Conservation (phyloP, 2,888 invertebrate species). For the Nymphalis polychloros region DNA sequence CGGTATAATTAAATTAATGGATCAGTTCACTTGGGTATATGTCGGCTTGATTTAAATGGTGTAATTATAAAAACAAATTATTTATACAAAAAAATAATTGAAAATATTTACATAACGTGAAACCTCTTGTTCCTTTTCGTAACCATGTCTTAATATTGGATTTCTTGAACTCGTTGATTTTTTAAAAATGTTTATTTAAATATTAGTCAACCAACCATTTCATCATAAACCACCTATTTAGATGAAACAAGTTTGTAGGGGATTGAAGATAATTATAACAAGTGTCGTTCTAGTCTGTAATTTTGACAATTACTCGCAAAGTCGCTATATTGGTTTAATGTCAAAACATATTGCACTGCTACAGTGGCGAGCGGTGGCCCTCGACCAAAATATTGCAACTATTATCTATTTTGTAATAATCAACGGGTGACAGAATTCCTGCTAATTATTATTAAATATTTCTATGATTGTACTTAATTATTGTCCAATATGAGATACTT, state of each 20-base stretch:
- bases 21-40: neutral
- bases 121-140: neutral
- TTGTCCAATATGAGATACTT: neutral
- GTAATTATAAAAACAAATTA: neutral
- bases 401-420: conserved; percentile 1
- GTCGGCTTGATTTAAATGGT: neutral
- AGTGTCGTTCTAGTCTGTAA: conserved; percentile 9
- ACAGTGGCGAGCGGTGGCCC: conserved; percentile 24
- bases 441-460: neutral
- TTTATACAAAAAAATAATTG: neutral
- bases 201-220: too few relatives aligned
- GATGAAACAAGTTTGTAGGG: neutral
- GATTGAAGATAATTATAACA: neutral
- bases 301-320: conserved; percentile 25
- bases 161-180: neutral
- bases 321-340: conserved; percentile 24
- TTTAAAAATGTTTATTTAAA: too few relatives aligned
- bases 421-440: neutral
- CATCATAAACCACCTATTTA: neutral
- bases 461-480: neutral
- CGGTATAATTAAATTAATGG: conserved; percentile 20
- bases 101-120: neutral
- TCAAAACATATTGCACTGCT: conserved; percentile 22
- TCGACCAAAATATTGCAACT: conserved; percentile 23
- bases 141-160: neutral